Base-by-base conservation (phyloP, 2,113 vertebrate species). In the Carassius gibelio region DNA sequence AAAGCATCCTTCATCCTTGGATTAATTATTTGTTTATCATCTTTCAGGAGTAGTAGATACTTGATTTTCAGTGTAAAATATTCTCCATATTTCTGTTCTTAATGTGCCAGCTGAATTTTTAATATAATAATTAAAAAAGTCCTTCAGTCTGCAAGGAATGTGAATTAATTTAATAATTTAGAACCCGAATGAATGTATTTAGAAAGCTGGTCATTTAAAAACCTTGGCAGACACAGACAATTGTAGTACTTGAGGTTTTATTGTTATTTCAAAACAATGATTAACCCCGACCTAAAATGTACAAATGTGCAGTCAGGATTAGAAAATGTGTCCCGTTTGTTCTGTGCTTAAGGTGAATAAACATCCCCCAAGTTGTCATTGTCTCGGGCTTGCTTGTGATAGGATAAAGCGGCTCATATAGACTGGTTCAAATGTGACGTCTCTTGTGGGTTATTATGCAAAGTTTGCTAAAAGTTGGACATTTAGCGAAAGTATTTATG, bases 351-450 rank as follows among this genome's bases (percentile, higher is more conserved):
- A 21, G 17, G 26, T 69, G 61, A 52, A 48, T 52, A 69, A 69
- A 69, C 69, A 9, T 69, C 45, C 80, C 80, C 6, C 3, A 55
- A 69, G 80, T 82, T 64, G 17, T 82, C 64, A 82, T 82, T 82
- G 55, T 36, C 45, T 17, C 80, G n/a, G 17, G 45, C 64, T 55
- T 82, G 6, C 26, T 66, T 82, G 61, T 69, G 80, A 82, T 68
- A 55, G 30, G 13, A 66, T 52, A 52, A 66, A 82, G 26, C 38
- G 26, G 5, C 45, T 23, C 64, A 34, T 52, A 8, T 13, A 30
- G 8, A 21, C 26, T 34, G 48, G 80, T 82, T 69, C 45, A 82
- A 82, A 69, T 82, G 61, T 55, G 48, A 82, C 42, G 1, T 82
- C 62, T 55, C 64, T 36, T 55, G 80, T 5, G 80, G 80, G 64